Conservation (phyloP, 2,888 invertebrate genomes). For the Gymnosoma rotundatum region DNA sequence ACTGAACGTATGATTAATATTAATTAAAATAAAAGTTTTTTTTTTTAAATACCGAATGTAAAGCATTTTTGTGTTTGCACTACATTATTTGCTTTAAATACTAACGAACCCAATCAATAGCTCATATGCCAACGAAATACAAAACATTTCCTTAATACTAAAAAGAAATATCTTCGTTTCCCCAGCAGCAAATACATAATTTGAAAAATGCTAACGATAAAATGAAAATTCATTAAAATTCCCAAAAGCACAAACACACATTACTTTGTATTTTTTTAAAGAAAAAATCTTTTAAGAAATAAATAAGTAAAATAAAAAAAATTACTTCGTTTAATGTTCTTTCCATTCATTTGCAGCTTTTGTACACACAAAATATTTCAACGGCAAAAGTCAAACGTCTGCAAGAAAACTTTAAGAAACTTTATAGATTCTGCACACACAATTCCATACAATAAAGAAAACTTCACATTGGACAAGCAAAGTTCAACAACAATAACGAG, state of each 20-base stretch:
- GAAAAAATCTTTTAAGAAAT: neutral
- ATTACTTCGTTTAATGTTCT: slow-evolving; percentile 20
- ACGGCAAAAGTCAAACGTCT: slow-evolving; percentile 45
- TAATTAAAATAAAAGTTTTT: neutral
- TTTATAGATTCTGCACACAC: slow-evolving; percentile 42
- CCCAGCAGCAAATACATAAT: neutral
- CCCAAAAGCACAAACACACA: slow-evolving; percentile 23
- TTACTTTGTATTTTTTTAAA: neutral
- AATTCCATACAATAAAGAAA: slow-evolving; percentile 25
- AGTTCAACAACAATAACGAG: slow-evolving; percentile 35
- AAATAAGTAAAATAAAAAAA: slow-evolving; percentile 32
- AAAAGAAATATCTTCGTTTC: neutral
- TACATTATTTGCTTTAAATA: neutral
- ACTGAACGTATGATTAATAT: neutral
- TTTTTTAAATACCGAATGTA: neutral
- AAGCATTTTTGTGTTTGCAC: slow-evolving; percentile 4
- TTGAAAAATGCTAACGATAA: neutral
- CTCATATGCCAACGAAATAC: neutral
- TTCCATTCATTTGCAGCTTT: slow-evolving; percentile 18
- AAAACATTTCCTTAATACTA: neutral
- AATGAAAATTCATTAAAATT: slow-evolving; percentile 44
- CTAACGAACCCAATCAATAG: slow-evolving; percentile 27
- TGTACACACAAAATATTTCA: neutral
- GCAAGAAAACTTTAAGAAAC: slow-evolving; percentile 49
- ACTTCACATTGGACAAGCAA: neutral